Conservation (phyloP, 2,113 vertebrate species). For the Isichthys henryi region DNA sequence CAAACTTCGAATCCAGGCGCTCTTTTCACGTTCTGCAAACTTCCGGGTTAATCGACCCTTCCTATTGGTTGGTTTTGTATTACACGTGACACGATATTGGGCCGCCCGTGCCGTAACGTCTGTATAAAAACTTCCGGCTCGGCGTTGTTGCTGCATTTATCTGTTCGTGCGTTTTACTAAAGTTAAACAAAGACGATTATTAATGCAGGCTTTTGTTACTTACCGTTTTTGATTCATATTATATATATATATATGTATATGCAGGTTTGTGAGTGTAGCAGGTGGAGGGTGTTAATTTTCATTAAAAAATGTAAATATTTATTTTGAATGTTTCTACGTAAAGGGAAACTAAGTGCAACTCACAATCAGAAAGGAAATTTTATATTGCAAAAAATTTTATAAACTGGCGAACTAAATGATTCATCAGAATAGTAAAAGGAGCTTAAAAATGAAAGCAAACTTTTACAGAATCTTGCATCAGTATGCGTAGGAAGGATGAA, state of each 20-base stretch:
- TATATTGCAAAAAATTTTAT: constrained; percentile 10
- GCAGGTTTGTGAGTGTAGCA: not conserved
- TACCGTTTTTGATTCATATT: not conserved
- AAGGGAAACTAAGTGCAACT: not conserved
- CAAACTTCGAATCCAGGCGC: constrained; percentile 47
- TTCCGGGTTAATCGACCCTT: constrained; percentile 43
- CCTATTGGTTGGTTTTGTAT: constrained; percentile 45
- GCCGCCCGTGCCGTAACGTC: not conserved
- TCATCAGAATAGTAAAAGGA: constrained; percentile 25
- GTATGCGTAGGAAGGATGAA: constrained; percentile 38
- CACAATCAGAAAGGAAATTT: not conserved
- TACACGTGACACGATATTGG: not conserved
- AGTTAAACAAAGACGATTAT: not conserved
- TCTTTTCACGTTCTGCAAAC: constrained; percentile 38
- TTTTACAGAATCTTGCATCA: constrained; percentile 43
- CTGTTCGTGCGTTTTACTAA: not conserved
- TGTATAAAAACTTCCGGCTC: not conserved
- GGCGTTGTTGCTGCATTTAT: not conserved
- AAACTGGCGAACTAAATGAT: constrained; percentile 25
- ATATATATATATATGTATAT: not conserved
- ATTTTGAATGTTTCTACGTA: not conserved
- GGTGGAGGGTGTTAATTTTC: not conserved
- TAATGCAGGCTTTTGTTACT: not conserved
- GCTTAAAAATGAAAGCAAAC: constrained; percentile 26
- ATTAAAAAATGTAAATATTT: not conserved